Percentiles rank a stretch among this genome's conserved stretches.
phyloP scores from a whole-genome alignment of 2,797 vertebrate genomes.

The Aldrovandia affinis region DNA sequence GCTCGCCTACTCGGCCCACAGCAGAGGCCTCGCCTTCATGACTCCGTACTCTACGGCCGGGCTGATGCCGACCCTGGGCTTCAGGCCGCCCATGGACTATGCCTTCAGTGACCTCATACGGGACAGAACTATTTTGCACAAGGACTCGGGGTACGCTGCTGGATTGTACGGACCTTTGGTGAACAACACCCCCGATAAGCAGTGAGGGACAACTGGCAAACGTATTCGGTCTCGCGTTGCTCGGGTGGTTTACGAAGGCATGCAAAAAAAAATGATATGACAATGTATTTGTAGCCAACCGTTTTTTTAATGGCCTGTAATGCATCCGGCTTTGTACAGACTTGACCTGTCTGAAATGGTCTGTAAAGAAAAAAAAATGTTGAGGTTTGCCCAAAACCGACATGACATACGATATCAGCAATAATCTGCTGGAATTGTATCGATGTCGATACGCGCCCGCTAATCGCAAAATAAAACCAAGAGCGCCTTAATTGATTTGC shows the following conservation, averaged over 20 bases:
- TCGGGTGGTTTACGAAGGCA: neutral
- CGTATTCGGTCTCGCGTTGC: neutral
- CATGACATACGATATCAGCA: slow-evolving; percentile 10
- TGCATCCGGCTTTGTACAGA: slow-evolving; percentile 23
- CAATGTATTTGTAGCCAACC: slow-evolving; percentile 63
- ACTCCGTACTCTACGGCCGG: slow-evolving; percentile 94
- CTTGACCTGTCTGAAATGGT: slow-evolving; percentile 24
- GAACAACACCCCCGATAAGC: slow-evolving; percentile 93
- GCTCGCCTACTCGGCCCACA: slow-evolving; percentile 96
- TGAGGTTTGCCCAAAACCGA: slow-evolving; percentile 19
- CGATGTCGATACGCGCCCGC: neutral
- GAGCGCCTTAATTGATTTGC: neutral
- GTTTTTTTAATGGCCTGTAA: slow-evolving; percentile 59
- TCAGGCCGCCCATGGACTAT: slow-evolving; percentile 97
- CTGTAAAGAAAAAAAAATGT: slow-evolving; percentile 14
- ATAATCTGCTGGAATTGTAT: slow-evolving; percentile 17
- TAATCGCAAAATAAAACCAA: slow-evolving; percentile 25
- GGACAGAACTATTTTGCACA: slow-evolving; percentile 93
- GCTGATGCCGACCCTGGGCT: slow-evolving; percentile 93
- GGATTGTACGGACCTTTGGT: slow-evolving; percentile 93
- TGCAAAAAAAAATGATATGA: slow-evolving; percentile 8
- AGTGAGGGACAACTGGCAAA: slow-evolving; percentile 68
- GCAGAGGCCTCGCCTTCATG: slow-evolving; percentile 97
- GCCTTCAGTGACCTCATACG: slow-evolving; percentile 97
- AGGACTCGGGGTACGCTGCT: slow-evolving; percentile 87